Conservation (phyloP, 2,888 invertebrate genomes). For the Dynastes grantii region DNA sequence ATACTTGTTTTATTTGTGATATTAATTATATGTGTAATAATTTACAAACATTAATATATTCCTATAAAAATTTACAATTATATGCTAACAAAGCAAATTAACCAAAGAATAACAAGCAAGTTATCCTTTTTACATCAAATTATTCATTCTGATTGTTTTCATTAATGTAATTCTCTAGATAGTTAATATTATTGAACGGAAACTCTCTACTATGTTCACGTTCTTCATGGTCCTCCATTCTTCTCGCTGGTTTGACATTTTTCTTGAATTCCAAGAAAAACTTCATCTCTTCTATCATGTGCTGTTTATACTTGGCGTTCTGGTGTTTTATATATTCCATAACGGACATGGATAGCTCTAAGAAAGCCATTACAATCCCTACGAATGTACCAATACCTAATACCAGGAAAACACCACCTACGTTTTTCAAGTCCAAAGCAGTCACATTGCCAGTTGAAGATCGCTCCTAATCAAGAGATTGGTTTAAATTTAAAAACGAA, state of each 20-base stretch:
- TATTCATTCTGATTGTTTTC: conserved; percentile 42
- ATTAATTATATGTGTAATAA: too few relatives aligned
- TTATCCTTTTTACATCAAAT: neutral
- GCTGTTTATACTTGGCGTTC: conserved; percentile 78
- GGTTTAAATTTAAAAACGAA: conserved; percentile 26
- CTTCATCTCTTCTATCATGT: conserved; percentile 80
- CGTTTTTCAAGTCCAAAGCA: conserved; percentile 83
- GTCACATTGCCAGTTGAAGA: conserved; percentile 67
- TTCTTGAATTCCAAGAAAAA: conserved; percentile 82
- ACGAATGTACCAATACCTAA: conserved; percentile 79
- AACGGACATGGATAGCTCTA: conserved; percentile 77
- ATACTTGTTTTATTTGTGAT: too few relatives aligned
- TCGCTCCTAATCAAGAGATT: conserved; percentile 67
- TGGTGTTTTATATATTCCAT: conserved; percentile 56
- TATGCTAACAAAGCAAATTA: too few relatives aligned
- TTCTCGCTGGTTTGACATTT: conserved; percentile 77
- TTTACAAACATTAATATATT: too few relatives aligned
- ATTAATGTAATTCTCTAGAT: conserved; percentile 47
- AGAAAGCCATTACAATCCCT: conserved; percentile 78
- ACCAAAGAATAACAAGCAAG: too few relatives aligned
- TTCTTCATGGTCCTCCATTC: neutral
- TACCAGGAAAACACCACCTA: conserved; percentile 89
- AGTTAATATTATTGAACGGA: conserved; percentile 34
- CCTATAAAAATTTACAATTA: too few relatives aligned
- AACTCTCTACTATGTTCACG: neutral